Evolutionary conservation across 2,113 vertebrate genomes (phyloP), one percentile per base, ranked within the genome.

Genomic region (Neodon shergylaensis): DNA sequence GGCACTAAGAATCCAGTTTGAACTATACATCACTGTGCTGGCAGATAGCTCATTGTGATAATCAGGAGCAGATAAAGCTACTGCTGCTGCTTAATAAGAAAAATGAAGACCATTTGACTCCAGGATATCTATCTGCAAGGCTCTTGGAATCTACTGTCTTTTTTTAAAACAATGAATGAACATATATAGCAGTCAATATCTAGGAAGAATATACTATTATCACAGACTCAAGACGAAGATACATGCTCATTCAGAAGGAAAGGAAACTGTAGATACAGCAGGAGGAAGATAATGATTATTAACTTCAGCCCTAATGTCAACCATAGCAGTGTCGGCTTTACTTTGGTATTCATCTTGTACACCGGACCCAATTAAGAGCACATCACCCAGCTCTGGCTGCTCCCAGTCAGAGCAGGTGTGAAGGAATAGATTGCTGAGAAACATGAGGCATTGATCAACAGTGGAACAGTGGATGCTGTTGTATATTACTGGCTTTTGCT

Each of bases 381-480:
- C 19, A 66, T 47, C 70, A n/a, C 31, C 7, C 19, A 82, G 22
- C 19, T 61, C 68, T 88, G n/a, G 7, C 6, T 54, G 1, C 11
- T 54, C 54, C 22, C 16, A 94, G n/a, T 42, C 17, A 74, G 72
- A 92, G 31, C 33, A 77, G 54, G n/a, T 7, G 14, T 52, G 36
- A 77, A 91, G 36, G 17, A 49, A 54, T 33, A 54, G 4, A 68
- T 1, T 63, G 58, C 14, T 52, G 14, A 89, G n/a, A 1, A 85
- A 9, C 39, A 31, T 1, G 24, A 26, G 0, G 5, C 24, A 0
- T 76, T 1, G 10, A 22, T 42, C 3, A 10, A 49, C 4, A 79
- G 26, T 42, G 52, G 58, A 21, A 58, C 58, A 58, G 58, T 58
- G 58, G 58, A 68, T 49, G 26, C 1, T 85, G 5, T 85, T 74